Evolutionary conservation across 2,888 invertebrate species (phyloP).

Genomic region (Liopterus haemorrhoidalis): DNA sequence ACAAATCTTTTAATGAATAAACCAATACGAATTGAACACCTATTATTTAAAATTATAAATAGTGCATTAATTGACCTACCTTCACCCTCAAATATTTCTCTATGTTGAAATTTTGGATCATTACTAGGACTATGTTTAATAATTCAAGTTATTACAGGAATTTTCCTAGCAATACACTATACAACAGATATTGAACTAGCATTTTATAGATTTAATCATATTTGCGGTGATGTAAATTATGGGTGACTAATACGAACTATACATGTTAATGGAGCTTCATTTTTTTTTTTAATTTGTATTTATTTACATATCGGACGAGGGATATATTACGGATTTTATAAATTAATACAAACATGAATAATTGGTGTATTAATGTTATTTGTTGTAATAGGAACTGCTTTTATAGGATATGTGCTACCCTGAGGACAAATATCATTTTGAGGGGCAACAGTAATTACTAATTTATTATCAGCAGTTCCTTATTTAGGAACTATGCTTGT

Average conservation of each 20-base stretch:
- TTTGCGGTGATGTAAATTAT: conserved; percentile 64
- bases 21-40: conserved; percentile 47
- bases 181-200: conserved; percentile 57
- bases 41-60: no score
- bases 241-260: conserved; percentile 61
- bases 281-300: conserved; percentile 67
- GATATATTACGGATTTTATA: conserved; percentile 51
- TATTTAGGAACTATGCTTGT: conserved; percentile 59
- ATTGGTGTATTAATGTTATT: conserved; percentile 62
- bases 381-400: conserved; percentile 64
- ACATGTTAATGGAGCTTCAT: conserved; percentile 67
- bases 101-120: conserved; percentile 66
- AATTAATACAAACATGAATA: conserved; percentile 55
- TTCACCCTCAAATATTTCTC: conserved; percentile 55
- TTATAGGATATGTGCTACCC: conserved; percentile 71
- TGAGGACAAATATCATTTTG: conserved; percentile 80
- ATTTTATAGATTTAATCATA: conserved; percentile 62
- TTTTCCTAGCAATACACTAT: conserved; percentile 67
- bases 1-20: conserved; percentile 48
- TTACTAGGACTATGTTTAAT: conserved; percentile 57
- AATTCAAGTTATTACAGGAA: conserved; percentile 61
- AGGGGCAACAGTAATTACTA: conserved; percentile 75
- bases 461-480: conserved; percentile 61
- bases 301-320: conserved; percentile 65
- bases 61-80: conserved; percentile 56